A percentile compares a stretch with the other conserved stretches of the same genome.
Evolutionary conservation across 2,113 vertebrate species (phyloP).

Genomic region (Grallaria varia): DNA sequence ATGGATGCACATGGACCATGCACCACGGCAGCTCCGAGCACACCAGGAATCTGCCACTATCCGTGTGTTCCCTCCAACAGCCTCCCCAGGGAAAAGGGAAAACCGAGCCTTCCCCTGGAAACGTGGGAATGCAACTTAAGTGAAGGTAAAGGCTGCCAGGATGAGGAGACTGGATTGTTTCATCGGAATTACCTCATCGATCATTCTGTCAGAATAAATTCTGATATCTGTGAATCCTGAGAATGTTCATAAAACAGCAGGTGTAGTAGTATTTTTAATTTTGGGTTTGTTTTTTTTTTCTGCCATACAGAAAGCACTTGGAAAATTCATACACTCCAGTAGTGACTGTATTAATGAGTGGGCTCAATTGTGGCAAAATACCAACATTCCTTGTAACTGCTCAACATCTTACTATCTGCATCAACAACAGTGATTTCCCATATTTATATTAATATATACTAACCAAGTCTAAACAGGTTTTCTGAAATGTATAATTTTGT

Average conservation of each 20-base stretch:
- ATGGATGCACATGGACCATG: no score
- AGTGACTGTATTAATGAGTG: not conserved
- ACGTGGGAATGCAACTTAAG: accelerated
- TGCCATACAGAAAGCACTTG: not conserved
- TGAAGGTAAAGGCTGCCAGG: not conserved
- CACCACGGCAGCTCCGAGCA: no score
- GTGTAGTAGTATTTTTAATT: not conserved
- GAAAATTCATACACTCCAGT: not conserved
- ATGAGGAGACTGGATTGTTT: not conserved
- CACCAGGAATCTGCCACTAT: no score
- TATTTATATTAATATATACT: accelerated
- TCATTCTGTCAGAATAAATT: not conserved
- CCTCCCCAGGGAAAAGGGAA: not conserved
- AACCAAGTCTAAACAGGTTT: not conserved
- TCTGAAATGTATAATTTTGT: not conserved
- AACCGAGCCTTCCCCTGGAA: not conserved
- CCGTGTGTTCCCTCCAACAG: not conserved
- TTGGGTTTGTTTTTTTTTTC: not conserved
- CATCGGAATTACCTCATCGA: not conserved
- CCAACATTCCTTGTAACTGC: not conserved
- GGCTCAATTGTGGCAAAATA: not conserved
- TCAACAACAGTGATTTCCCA: not conserved
- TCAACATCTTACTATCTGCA: not conserved
- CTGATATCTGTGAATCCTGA: not conserved
- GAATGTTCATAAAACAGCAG: not conserved